Base-by-base conservation (phyloP, 2,797 vertebrate genomes). In the Sebastes itinus region DNA sequence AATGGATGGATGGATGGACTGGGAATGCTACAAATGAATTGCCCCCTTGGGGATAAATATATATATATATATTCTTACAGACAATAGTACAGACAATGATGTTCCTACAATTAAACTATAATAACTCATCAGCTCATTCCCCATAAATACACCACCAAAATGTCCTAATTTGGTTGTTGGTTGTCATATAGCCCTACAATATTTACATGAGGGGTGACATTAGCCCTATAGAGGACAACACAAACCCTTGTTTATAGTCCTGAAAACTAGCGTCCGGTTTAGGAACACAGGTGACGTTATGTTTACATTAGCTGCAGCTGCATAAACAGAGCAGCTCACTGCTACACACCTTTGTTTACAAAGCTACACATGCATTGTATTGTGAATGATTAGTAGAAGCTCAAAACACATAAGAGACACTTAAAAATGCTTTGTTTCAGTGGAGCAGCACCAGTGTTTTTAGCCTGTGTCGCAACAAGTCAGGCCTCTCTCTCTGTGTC, bases 391-490 rank as follows among this genome's bases (percentile, higher is more conserved):
- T 1, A 20, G 12, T 1, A 27, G 23, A 68, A 68, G 25, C n/a
- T 55, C 16, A 55, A 27, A 12, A 18, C 6, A 3, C n/a, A 9
- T 0, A 1, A 30, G 5, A 59, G 0, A 38, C 32, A 4, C 27
- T 69, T 22, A 3, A 16, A 42, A 23, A 16, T 1, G 23, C 27
- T 38, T 12, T 63, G 64, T 60, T 72, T 52, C 27, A n/a, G 42
- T 46, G 27, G 7, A 55, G 22, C 9, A 20, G 25, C 70, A 14
- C 6, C 55, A 32, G 23, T 78, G 84, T 79, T 84, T 89, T 87
- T 77, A 83, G 75, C 62, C 22, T 59, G 76, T 92, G 92, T 94
- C 92, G 94, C 94, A 95, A 94, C 94, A 95, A 94, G 92, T 94
- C 89, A 77, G 81, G 91, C 95, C 95, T 87, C 3, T 28, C 28